Base-by-base conservation (phyloP, 2,888 invertebrate species). In the Spisula solida region DNA sequence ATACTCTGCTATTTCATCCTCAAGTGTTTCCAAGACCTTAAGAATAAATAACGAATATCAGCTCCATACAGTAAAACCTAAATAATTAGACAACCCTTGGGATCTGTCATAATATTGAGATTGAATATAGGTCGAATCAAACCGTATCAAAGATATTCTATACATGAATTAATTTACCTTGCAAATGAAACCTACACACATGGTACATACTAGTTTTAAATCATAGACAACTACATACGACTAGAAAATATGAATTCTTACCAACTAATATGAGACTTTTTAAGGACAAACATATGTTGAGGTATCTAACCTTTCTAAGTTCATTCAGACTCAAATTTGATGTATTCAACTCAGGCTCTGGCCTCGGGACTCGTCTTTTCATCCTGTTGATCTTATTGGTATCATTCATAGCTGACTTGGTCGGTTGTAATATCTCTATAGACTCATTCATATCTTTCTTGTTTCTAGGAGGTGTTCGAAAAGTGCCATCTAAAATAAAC, bases 331-430 rank as follows among this genome's bases (percentile, higher is more conserved):
- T 94, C 51, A 94, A 88, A 75, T 93, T 90, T 34, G 93, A 92
- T 14, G 93, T 89, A 51, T 91, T 94, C 29, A 93, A 90, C 47
- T 91, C 89, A 18, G 88, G 89, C 41, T 92, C 88, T 56, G 92
- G 93, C 82, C 75, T 86, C 0, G 91, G 86, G n/a, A 93, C 92
- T 80, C 93, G 60, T 75, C 91, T 90, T 88, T 93, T 95, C 14
- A 94, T 94, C 85, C 94, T 95, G 88, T 94, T 95, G 12, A 95
- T 94, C 86, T 95, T 96, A 60, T 91, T 93, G 10, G 96, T 95
- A 86, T 95, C 95, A 93, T 96, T 96, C 83, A 95, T 95, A 18
- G 96, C 95, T 47, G 95, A 94, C 56, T 91, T 92, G 20, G 95
- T 94, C 20, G 93, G 93, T 25, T 89, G 86, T 55, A 94, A 81